These are phyloP conservation scores for Threskiornis aethiopicus DNA, from an alignment of 2,797 vertebrate genomes.

Conservation along the genomic window DNA sequence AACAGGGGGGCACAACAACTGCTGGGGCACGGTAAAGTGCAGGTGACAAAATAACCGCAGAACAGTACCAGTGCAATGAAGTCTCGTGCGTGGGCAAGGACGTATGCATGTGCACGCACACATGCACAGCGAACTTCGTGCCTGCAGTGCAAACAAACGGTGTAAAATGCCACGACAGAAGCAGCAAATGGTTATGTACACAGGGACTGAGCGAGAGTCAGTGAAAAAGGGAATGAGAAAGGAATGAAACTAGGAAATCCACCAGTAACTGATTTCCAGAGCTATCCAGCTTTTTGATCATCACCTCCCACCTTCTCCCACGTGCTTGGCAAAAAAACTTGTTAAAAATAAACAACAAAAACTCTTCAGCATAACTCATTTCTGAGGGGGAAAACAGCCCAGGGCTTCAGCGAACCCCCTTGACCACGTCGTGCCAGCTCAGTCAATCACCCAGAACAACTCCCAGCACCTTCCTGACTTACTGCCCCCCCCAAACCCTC, in stretches of 20 bases:
- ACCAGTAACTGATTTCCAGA: not conserved
- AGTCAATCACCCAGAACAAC: not conserved
- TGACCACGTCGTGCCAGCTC: not conserved
- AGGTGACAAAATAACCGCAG: not conserved
- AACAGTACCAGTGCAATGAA: accelerated
- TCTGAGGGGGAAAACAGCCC: not conserved
- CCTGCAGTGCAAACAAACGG: not conserved
- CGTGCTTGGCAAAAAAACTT: not conserved
- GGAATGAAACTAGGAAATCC: not conserved
- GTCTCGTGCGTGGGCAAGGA: accelerated
- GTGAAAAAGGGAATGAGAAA: not conserved
- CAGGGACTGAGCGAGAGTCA: not conserved
- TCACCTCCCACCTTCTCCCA: constrained; percentile 38
- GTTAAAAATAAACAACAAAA: constrained; percentile 50
- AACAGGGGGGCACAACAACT: not conserved
- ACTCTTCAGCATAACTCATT: not conserved
- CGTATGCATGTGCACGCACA: accelerated
- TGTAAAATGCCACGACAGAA: accelerated
- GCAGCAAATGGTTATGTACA: not conserved
- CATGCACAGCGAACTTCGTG: accelerated
- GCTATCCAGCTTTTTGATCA: constrained; percentile 15
- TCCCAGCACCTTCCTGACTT: not conserved
- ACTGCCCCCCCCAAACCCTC: not conserved
- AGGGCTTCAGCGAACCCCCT: not conserved
- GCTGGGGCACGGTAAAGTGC: not conserved